phyloP scores from a whole-genome alignment of 2,888 invertebrate genomes.

The Ormyrus rosae region DNA sequence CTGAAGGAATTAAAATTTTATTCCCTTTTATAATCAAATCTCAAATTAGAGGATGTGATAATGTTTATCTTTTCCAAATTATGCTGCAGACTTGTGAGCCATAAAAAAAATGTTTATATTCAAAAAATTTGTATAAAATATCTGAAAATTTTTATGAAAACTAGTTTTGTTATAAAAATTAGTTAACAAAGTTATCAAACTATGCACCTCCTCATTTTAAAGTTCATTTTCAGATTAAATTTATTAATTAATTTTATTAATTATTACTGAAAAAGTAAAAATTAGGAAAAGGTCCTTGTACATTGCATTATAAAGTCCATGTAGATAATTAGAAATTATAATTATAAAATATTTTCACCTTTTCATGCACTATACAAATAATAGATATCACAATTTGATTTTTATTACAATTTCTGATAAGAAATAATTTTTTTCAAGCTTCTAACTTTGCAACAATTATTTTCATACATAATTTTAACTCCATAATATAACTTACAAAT shows the following conservation, averaged over 20 bases:
- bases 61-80: conserved; percentile 27
- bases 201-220: not conserved
- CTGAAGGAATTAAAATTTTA: too few species aligned
- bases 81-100: not conserved
- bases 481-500: not conserved
- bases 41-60: conserved; percentile 20
- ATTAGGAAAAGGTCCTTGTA: conserved; percentile 2
- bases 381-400: not conserved
- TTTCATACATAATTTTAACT: not conserved
- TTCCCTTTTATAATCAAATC: conserved; percentile 19
- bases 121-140: not conserved
- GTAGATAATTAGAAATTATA: conserved; percentile 12
- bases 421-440: too few species aligned
- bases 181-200: not conserved
- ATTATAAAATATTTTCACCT: conserved; percentile 8
- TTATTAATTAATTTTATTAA: too few species aligned
- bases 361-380: not conserved
- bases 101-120: too few species aligned
- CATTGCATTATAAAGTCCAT: not conserved
- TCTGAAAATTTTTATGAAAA: not conserved
- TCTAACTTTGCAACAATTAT: not conserved
- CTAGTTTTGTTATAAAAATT: not conserved
- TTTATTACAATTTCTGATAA: not conserved
- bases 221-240: not conserved
- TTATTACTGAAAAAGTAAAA: not conserved